Evolutionary conservation across 2,888 invertebrate genomes (phyloP), one percentile per base, ranked within the genome.

Genomic region (Halictus ligatus): DNA sequence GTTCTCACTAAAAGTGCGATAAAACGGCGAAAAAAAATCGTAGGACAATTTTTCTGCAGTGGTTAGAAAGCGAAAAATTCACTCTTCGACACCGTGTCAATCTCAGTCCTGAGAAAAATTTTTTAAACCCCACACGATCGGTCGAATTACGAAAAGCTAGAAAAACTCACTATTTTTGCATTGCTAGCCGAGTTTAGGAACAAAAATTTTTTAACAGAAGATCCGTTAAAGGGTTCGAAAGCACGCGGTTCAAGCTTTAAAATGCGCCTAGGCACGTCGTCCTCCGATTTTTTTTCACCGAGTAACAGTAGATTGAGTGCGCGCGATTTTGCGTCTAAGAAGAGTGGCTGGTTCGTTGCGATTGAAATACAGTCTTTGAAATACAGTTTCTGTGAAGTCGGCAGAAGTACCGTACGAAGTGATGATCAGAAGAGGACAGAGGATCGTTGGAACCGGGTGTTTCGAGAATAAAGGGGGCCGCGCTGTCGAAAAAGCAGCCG

Each of bases 401-500:
- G 1, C 8, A 7, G 3, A 54, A 21, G 54, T 54, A 54, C 54
- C 54, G 54, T 54, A 54, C 2, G 54, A 54, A 10, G 1, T 10
- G 21, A 10, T n/a, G 54, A 15, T 29, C 25, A 7, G 25, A 60
- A 13, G 60, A 60, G 7, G 60, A 29, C 60, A 2, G 60, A 25
- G 60, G 25, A 60, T 60, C 60, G 25, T 60, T 60, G 60, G 60
- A 60, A 60, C 25, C 15, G 2, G 25, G n/a, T 13, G 60, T 67
- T 40, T 67, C 35, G 40, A 40, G 74, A 75, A 54, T 54, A 29
- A 75, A 40, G 46, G 29, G 25, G 60, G 15, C 25, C 60, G 60
- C 60, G 54, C 13, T 13, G 60, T 60, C 60, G 6, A 25, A 60
- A 60, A 60, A 60, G 25, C 25, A 25, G 58, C 64, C 84, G 76